A percentile compares a stretch with the other conserved stretches of the same genome.
Conservation (phyloP, 2,888 invertebrate genomes). For the Ptychoptera albimana region DNA sequence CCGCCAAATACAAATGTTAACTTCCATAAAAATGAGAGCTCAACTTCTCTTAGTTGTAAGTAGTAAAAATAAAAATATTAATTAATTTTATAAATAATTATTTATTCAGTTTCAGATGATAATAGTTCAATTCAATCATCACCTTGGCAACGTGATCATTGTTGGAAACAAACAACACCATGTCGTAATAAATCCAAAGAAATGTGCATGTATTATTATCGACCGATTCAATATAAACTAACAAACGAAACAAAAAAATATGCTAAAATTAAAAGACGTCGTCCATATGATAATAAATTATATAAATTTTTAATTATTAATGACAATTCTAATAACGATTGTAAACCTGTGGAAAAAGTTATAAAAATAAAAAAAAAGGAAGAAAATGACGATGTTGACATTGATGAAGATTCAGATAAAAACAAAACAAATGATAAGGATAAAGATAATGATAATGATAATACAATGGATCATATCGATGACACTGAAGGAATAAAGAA, state of each 20-base stretch:
- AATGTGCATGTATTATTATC: constrained; percentile 43
- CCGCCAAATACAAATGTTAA: constrained; percentile 38
- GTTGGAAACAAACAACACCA: constrained; percentile 72
- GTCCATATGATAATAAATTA: constrained; percentile 41
- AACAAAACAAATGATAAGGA: no score
- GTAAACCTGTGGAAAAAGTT: constrained; percentile 5
- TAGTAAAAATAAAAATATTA: constrained; percentile 9
- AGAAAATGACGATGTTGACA: constrained; percentile 3
- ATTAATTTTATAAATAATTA: constrained; percentile 1
- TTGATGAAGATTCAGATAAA: no score
- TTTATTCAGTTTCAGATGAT: constrained; percentile 60
- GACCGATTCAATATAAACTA: constrained; percentile 27
- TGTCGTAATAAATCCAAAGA: constrained; percentile 56
- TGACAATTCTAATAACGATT: neutral
- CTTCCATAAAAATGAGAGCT: constrained; percentile 50
- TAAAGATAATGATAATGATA: constrained; percentile 3
- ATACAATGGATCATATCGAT: constrained; percentile 8
- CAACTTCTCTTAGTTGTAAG: constrained; percentile 67
- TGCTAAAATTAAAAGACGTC: constrained; percentile 40
- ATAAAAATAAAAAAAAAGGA: constrained; percentile 8
- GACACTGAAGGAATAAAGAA: constrained; percentile 9
- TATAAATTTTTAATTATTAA: constrained; percentile 10
- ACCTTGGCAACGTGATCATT: constrained; percentile 80
- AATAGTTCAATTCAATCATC: constrained; percentile 82
- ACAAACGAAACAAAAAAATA: constrained; percentile 21